Evolutionary conservation across 2,113 vertebrate species (phyloP).

Genomic region (Acanthochromis polyacanthus): DNA sequence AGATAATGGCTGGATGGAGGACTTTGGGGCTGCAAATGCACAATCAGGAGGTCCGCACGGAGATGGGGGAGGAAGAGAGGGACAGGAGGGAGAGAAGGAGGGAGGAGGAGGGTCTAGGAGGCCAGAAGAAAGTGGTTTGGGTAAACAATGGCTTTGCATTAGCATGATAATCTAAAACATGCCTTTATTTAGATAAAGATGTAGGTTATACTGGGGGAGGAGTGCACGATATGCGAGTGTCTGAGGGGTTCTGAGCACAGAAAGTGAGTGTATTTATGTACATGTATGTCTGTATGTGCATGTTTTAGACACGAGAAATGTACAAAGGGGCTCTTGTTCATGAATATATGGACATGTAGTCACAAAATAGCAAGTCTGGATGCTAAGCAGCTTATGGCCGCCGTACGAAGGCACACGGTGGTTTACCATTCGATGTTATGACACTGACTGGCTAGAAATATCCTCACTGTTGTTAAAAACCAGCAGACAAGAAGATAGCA

Average conservation of each 20-base stretch:
- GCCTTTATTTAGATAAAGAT: conserved; percentile 77
- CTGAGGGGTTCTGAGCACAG: conserved; percentile 13
- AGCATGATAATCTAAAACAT: conserved; percentile 76
- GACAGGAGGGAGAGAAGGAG: conserved; percentile 23
- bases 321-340: conserved; percentile 30
- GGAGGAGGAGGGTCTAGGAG: conserved; percentile 54
- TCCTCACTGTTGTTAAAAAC: no score
- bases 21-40: conserved; percentile 76
- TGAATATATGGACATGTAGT: conserved; percentile 18
- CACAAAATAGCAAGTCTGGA: conserved; percentile 40
- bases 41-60: conserved; percentile 62
- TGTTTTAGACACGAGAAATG: conserved; percentile 21
- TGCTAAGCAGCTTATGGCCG: conserved; percentile 41
- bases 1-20: conserved; percentile 80
- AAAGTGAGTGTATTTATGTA: background rate
- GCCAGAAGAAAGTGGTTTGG: conserved; percentile 70
- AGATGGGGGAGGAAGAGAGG: conserved; percentile 39
- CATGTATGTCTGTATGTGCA: background rate
- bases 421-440: conserved; percentile 18
- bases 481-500: no score
- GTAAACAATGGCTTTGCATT: conserved; percentile 77
- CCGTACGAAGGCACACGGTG: conserved; percentile 4
- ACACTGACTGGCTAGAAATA: background rate
- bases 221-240: conserved; percentile 20
- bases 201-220: conserved; percentile 71